These are phyloP conservation scores for Nothobranchius kuhntae DNA, from an alignment of 2,113 vertebrate species.

Conservation along the genomic window DNA sequence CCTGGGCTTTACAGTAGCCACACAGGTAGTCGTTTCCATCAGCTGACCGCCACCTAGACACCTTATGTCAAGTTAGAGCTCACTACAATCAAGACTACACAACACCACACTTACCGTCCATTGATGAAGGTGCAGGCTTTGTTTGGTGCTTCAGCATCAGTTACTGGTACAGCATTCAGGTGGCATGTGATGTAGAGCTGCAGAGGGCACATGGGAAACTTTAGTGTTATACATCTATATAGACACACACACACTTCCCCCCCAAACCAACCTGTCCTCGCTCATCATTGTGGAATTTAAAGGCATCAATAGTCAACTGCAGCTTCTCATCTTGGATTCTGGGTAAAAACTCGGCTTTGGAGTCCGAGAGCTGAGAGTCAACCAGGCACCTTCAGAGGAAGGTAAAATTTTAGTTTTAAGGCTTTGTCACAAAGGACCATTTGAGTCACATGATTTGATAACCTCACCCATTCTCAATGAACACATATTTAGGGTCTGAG, in stretches of 20 bases:
- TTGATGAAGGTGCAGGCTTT: conserved; percentile 67
- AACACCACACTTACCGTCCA: conserved; percentile 47
- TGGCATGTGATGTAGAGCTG: conserved; percentile 74
- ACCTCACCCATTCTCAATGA: conserved; percentile 71
- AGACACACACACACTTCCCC: too few species aligned
- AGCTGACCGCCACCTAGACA: conserved; percentile 68
- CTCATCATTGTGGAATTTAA: conserved; percentile 61
- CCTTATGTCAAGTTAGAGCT: background rate
- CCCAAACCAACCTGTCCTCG: conserved; percentile 36
- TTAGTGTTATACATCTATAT: too few species aligned
- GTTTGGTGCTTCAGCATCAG: conserved; percentile 33
- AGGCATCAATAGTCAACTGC: conserved; percentile 64
- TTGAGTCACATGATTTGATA: too few species aligned
- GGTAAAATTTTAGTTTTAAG: background rate
- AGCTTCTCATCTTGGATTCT: conserved; percentile 60
- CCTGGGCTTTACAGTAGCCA: conserved; percentile 51
- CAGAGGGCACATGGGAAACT: background rate
- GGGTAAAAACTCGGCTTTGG: conserved; percentile 55
- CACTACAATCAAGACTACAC: background rate
- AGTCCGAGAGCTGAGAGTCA: conserved; percentile 64
- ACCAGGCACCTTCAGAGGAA: conserved; percentile 58
- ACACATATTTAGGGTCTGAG: conserved; percentile 64
- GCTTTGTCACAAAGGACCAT: background rate
- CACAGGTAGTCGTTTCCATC: conserved; percentile 71
- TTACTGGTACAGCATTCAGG: conserved; percentile 56